Percentiles rank a stretch among this genome's conserved stretches.
phyloP scores from a whole-genome alignment of 2,888 invertebrate species.

The Amaurobius ferox region DNA sequence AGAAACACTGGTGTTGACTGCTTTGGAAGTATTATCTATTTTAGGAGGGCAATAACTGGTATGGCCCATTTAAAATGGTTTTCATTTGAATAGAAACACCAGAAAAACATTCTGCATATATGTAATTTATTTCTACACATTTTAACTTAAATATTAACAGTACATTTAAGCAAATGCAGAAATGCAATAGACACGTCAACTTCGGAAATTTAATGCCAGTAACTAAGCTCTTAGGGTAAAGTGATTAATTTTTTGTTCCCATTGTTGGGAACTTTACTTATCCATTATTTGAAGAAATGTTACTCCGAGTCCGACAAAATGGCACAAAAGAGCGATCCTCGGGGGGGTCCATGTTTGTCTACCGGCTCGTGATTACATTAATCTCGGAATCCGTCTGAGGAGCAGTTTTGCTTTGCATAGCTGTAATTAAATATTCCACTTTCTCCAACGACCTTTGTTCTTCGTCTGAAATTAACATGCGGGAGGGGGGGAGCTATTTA shows the following conservation, averaged over 20 bases:
- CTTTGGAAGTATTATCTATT: no score
- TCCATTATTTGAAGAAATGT: background rate
- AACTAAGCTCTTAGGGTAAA: conserved; percentile 6
- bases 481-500: background rate
- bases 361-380: conserved; percentile 8
- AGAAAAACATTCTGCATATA: no score
- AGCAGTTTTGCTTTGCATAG: background rate
- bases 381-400: background rate
- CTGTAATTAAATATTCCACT: conserved; percentile 1
- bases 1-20: no score
- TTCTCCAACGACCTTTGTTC: background rate
- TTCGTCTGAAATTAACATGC: background rate
- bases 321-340: background rate
- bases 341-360: conserved; percentile 1
- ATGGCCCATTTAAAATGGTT: no score
- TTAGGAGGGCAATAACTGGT: no score
- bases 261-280: background rate
- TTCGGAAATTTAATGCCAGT: background rate
- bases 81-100: no score
- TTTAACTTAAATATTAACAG: background rate
- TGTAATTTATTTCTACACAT: background rate
- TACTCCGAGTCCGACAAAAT: background rate
- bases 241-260: background rate
- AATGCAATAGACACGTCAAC: background rate
- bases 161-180: background rate